Evolutionary conservation across 2,888 invertebrate genomes (phyloP), one percentile per base, ranked within the genome.

Genomic region (Sabatieria punctata): DNA sequence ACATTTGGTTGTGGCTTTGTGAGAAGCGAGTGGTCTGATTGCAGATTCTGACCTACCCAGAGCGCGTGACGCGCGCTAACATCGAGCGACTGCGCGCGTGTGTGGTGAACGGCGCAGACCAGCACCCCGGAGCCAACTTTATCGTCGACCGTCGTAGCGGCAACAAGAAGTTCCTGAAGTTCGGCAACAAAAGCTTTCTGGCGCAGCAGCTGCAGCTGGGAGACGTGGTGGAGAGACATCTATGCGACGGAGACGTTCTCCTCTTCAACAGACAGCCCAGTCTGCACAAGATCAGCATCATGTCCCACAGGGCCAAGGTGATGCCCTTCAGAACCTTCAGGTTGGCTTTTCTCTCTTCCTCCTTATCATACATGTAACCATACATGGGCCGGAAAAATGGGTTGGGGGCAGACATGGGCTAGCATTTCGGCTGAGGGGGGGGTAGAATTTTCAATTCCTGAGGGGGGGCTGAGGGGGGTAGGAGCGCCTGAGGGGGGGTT

Each of bases 221-320:
- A 0, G 97, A 97, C 68, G 75, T 82, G 47, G 86, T 97, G 6
- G 93, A 95, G 68, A 75, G 61, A 4, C 61, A 61, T 49, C 72
- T 95, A 56, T 77, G 80, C 55, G 85, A 97, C 67, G 83, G 83
- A 1, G 97, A 97, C 69, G 80, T 95, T 51, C 93, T 99, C n/a
- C 73, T 97, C 41, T 97, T 95, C 71, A 97, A 97, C 73, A 77
- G 97, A 0, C 97, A 97, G 67, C 97, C 97, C 0, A 95, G 93
- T 49, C 75, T 99, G 18, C 97, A 97, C 69, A 91, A 91, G 72
- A 77, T 97, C 60, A 89, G 89, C 65, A 97, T 99, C 58, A 95
- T 97, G 89, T 85, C 88, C 33, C 95, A 97, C 67, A 56, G 79
- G 82, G 67, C 79, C 78, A 54, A 84, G 83, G 64, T 73, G 82